These are phyloP conservation scores for Cremastobaeus sp. DNA, from an alignment of 2,888 invertebrate species.

Conservation along the genomic window DNA sequence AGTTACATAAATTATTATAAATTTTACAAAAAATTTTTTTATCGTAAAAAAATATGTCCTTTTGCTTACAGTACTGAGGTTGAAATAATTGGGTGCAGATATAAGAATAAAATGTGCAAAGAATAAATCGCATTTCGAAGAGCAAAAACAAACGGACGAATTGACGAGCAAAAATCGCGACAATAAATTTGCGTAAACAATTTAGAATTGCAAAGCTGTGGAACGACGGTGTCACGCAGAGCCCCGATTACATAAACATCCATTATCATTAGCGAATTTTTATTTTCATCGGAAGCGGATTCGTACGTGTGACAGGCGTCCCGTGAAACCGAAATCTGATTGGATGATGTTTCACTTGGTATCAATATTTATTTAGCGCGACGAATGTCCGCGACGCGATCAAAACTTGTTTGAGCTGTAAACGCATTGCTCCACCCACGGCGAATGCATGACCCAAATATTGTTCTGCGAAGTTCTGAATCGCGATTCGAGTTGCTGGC, in stretches of 20 bases:
- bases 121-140: background rate
- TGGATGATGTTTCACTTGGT: conserved; percentile 72
- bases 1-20: no score
- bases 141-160: background rate
- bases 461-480: conserved; percentile 40
- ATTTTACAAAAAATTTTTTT: no score
- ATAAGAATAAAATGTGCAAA: background rate
- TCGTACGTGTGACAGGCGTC: conserved; percentile 58
- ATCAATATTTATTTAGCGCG: conserved; percentile 77
- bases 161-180: conserved; percentile 39
- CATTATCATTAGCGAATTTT: conserved; percentile 58
- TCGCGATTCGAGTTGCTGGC: conserved; percentile 58
- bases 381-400: conserved; percentile 73
- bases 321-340: conserved; percentile 70
- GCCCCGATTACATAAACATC: conserved; percentile 56
- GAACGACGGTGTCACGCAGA: conserved; percentile 35
- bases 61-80: no score
- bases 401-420: conserved; percentile 76
- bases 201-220: conserved; percentile 41
- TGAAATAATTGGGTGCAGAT: no score
- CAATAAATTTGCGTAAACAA: conserved; percentile 41
- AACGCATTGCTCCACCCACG: conserved; percentile 74
- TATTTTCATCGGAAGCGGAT: conserved; percentile 48
- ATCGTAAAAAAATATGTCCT: no score
- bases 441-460: conserved; percentile 62